Base-by-base conservation (phyloP, 1,140 invertebrate genomes). In the Cydia fagiglandana region DNA sequence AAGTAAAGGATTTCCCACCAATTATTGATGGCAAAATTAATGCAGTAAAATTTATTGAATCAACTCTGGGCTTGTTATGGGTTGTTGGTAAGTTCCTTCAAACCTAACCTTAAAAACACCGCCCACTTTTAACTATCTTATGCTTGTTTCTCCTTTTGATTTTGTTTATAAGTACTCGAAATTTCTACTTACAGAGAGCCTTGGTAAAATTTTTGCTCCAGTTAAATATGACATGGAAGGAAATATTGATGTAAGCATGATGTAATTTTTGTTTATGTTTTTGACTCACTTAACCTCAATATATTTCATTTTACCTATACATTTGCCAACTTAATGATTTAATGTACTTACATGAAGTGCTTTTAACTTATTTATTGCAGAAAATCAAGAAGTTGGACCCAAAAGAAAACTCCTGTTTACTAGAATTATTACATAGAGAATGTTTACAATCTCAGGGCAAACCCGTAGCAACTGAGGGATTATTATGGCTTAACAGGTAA, bases 171-270 rank as follows among this genome's bases (percentile, higher is more conserved):
- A 24, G 24, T 24, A 61, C 17, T 61, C 15, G 2, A 61, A 24
- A 61, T 73, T 77, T 56, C 68, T 64, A 82, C 75, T 94, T 94
- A 80, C 90, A 96, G 96, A 96, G 84, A 94, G 94, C 85, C 94
- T 96, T 86, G 96, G 96, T 76, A 96, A 94, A 90, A 88, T 95
- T 4, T 96, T 96, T 86, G 93, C 94, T 56, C 95, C 96, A 13
- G 94, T 97, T 24, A 95, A 95, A 84, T 94, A 94, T 90, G 96
- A 97, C 82, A 96, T 97, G 94, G 94, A 95, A 88, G 95, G 94
- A 82, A 97, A 96, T 88, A 94, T 96, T 82, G 94, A 95, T 83
- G 96, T 96, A 94, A 94, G 93, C 90, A 77, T 38, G 76, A 68
- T 77, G 70, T 74, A 80, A 9, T 47, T 61, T 4, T 56, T n/a